These are phyloP conservation scores for Nycticebus coucang DNA, from an alignment of 2,113 vertebrate genomes.

Conservation along the genomic window DNA sequence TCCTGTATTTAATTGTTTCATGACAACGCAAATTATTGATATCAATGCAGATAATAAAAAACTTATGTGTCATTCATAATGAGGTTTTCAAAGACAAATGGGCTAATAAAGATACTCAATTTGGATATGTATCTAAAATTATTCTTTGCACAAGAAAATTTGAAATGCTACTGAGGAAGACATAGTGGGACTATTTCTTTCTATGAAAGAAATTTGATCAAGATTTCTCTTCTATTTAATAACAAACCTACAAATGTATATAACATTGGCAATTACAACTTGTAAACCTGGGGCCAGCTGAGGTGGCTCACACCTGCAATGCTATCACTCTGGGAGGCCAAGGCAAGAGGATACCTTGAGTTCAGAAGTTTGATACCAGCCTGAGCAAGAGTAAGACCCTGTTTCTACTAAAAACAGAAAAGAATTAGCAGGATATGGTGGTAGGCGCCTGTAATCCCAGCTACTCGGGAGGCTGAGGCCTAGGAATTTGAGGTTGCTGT, in stretches of 20 bases:
- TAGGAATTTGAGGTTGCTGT: too few relatives aligned
- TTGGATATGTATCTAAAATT: constrained; percentile 20
- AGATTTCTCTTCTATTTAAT: background rate
- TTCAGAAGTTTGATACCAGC: too few relatives aligned
- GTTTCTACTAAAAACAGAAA: too few relatives aligned
- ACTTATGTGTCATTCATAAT: background rate
- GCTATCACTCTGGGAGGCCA: too few relatives aligned
- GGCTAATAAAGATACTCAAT: background rate
- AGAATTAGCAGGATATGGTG: too few relatives aligned
- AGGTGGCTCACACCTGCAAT: too few relatives aligned
- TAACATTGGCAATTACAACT: background rate
- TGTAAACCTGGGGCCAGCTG: background rate
- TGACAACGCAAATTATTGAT: background rate
- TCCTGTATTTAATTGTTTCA: background rate
- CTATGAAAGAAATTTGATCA: constrained; percentile 20
- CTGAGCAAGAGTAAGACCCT: too few relatives aligned
- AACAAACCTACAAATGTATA: background rate
- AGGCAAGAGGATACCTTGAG: too few relatives aligned
- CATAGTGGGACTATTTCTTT: too few relatives aligned
- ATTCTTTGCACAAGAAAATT: background rate
- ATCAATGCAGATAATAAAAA: background rate
- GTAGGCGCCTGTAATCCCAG: too few relatives aligned
- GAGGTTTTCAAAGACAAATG: constrained; percentile 13
- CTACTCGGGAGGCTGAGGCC: too few relatives aligned
- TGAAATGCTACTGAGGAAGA: background rate